Base-by-base conservation (phyloP, 2,888 invertebrate genomes). In the Encarsia formosa region DNA sequence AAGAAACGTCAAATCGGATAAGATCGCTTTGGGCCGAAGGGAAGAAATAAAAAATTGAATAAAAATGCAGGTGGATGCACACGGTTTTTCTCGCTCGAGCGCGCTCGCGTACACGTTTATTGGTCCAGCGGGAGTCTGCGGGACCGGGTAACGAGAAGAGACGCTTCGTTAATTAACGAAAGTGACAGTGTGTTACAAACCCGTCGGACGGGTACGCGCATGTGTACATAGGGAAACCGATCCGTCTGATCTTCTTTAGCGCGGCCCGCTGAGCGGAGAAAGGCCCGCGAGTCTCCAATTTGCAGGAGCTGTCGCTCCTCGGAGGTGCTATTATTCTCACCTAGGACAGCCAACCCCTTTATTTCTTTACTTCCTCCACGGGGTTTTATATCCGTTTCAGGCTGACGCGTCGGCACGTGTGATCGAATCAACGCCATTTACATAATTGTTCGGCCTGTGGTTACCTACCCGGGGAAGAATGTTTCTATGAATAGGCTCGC, bases 181-280 rank as follows among this genome's bases (percentile, higher is more conserved):
- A 56, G 55, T 49, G 52, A 55, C 51, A 55, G 55, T 55, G 38
- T 41, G 31, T n/a, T 6, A 22, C 41, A 55, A 55, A 55, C 55
- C 42, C 48, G 51, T 52, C 42, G 19, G 24, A 50, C 55, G 48
- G 49, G 48, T 51, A 41, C 42, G 37, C 50, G 39, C n/a, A n/a
- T n/a, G n/a, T n/a, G n/a, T n/a, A n/a, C n/a, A n/a, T 41, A 35
- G 32, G 52, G 48, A 52, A 56, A 56, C 42, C 46, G 55, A 52
- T 56, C 55, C 51, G 32, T 35, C 35, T 35, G 5, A 5, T 35
- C 16, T 35, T 16, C 18, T 18, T 13, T 15, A 16, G 22, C 38
- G 2, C 11, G 26, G 26, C 26, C 26, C 26, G 11, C 11, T 6
- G 26, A 26, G 26, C 26, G 26, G 26, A 26, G 26, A 11, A 37